Evolutionary conservation across 2,797 vertebrate genomes (phyloP).

Genomic region (Enteromius anoplus): DNA sequence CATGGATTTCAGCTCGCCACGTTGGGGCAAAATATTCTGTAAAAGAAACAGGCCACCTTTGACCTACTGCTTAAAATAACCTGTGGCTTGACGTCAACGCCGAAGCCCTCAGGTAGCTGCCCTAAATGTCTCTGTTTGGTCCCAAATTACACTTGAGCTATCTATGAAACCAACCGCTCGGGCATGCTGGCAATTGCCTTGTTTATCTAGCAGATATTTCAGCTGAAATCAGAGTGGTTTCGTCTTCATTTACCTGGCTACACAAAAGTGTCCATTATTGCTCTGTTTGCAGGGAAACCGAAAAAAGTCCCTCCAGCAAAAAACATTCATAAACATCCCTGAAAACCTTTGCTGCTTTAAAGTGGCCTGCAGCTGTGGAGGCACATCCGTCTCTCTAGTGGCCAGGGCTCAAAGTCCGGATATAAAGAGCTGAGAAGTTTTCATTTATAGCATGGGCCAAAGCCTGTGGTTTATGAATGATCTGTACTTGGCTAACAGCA

Average conservation of each 20-base stretch:
- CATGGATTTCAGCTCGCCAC: constrained; percentile 6
- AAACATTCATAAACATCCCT: constrained; percentile 53
- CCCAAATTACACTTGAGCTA: constrained; percentile 56
- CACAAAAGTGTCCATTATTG: constrained; percentile 55
- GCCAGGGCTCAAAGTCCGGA: constrained; percentile 38
- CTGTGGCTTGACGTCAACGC: constrained; percentile 59
- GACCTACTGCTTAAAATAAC: constrained; percentile 65
- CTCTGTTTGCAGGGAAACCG: constrained; percentile 42
- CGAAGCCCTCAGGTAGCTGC: constrained; percentile 60
- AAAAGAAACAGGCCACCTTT: constrained; percentile 58
- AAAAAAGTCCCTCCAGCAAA: constrained; percentile 40
- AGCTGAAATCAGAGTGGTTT: constrained; percentile 54
- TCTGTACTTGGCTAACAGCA: constrained; percentile 21
- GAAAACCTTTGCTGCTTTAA: constrained; percentile 46
- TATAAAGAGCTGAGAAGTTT: constrained; percentile 49
- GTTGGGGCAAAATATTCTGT: constrained; percentile 31
- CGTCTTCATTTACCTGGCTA: constrained; percentile 44
- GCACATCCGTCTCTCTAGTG: constrained; percentile 38
- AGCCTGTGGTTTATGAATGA: constrained; percentile 19
- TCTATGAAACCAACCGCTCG: constrained; percentile 51
- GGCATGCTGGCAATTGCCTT: constrained; percentile 38
- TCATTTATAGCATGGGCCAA: constrained; percentile 31
- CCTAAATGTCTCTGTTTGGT: constrained; percentile 60
- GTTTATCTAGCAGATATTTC: constrained; percentile 60
- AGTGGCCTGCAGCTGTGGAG: constrained; percentile 47